Base-by-base conservation (phyloP, 2,113 vertebrate species). In the Datnioides undecimradiatus region DNA sequence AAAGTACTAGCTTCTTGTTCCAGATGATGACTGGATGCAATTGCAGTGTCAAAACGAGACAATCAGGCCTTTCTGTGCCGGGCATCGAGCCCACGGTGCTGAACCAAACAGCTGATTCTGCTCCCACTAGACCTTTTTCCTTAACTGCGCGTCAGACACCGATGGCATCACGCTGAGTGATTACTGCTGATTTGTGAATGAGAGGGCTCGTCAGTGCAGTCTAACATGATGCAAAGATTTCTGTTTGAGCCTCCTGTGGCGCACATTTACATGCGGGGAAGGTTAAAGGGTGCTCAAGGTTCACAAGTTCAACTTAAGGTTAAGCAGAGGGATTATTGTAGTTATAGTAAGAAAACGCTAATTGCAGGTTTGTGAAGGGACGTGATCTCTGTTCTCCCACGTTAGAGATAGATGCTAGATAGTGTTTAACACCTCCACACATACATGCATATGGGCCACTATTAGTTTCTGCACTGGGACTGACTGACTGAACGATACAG, bases 181-280 rank as follows among this genome's bases (percentile, higher is more conserved):
- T 41, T 27, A 68, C 63, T 57, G 40, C 70, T 65, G 51, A 70
- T 64, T 29, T 38, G 41, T 41, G 21, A 64, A 13, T 33, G 10
- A 12, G 14, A 27, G 45, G 8, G 27, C 46, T 54, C 36, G 75
- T 34, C 29, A n/a, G 63, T 27, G 29, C 6, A 9, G 8, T 7
- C 3, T 54, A 29, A 48, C 11, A 5, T 19, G 12, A 68, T 17
- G 54, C 54, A 48, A 21, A 38, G 5, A 5, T 52, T 74, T 66
- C 36, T 7, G 21, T 66, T 59, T 25, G 43, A 14, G 36, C 31
- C 16, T 55, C 49, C 12, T 21, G 36, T 16, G 13, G 19, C 36
- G 45, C 23, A 49, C 34, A 33, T 10, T 45, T 19, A 8, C 49
- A 17, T 13, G 7, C n/a, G 16, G 38, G 38, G 45, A 31, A 23